These are phyloP conservation scores for Porites rus DNA, from an alignment of 92 coral and sea anemone species.

Conservation along the genomic window DNA sequence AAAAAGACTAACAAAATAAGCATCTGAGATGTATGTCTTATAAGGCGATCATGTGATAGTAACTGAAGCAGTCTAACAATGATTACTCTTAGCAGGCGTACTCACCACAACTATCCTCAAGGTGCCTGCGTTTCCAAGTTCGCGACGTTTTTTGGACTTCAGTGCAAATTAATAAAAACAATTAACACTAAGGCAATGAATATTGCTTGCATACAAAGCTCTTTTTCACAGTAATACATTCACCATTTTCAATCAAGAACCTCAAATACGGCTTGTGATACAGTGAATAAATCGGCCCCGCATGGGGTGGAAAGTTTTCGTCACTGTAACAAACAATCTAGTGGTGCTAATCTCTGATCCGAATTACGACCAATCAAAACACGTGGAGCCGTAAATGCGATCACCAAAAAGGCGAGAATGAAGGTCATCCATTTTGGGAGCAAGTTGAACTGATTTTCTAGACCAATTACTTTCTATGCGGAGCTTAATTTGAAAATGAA, in stretches of 20 bases:
- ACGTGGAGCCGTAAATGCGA: not conserved
- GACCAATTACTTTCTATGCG: slow-evolving; percentile 20
- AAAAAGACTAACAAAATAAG: not conserved
- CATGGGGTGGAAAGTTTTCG: slow-evolving; percentile 4
- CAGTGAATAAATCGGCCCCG: not conserved
- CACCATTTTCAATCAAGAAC: slow-evolving; percentile 1
- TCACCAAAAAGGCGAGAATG: slow-evolving; percentile 5
- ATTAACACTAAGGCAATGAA: not conserved
- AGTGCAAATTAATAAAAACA: not conserved
- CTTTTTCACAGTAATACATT: not conserved
- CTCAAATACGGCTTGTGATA: slow-evolving; percentile 4
- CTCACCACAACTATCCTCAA: slow-evolving; percentile 14
- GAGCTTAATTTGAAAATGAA: slow-evolving; percentile 38
- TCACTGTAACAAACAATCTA: slow-evolving; percentile 3
- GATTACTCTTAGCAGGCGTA: not conserved
- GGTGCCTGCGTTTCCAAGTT: not conserved
- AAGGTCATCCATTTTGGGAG: not conserved
- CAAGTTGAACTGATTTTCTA: not conserved
- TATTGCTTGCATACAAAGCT: not conserved
- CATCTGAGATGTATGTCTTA: not conserved
- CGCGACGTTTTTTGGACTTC: not conserved
- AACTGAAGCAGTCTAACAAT: slow-evolving; percentile 17
- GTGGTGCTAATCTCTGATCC: not conserved
- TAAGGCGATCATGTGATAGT: slow-evolving; percentile 8
- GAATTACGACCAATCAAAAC: slow-evolving; percentile 4